A percentile compares a stretch with the other conserved stretches of the same genome.
phyloP scores from a whole-genome alignment of 2,113 vertebrate species.

The Terrapene triunguis region DNA sequence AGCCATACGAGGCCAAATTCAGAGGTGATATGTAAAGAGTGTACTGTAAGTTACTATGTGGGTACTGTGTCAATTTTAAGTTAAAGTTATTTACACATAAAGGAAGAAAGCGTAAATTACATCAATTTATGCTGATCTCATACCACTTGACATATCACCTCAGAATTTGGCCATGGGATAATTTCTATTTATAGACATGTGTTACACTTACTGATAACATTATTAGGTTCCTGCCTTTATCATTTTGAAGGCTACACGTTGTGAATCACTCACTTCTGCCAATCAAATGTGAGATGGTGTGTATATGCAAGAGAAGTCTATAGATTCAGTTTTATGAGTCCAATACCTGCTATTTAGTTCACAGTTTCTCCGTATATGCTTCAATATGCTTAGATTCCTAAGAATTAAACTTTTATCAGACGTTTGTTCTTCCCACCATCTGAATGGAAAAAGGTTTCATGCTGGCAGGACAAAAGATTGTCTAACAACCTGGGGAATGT shows the following conservation, averaged over 20 bases:
- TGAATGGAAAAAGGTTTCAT: neutral
- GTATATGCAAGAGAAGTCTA: neutral
- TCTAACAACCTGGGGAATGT: neutral
- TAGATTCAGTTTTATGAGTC: neutral
- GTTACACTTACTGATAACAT: neutral
- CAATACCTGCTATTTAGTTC: neutral
- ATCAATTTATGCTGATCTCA: neutral
- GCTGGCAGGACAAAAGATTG: neutral
- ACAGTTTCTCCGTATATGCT: accelerated
- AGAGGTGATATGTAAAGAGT: neutral
- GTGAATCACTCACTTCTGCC: neutral
- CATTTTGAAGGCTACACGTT: neutral
- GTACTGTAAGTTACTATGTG: neutral
- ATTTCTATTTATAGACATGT: neutral
- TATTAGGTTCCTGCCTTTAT: slow-evolving; percentile 12
- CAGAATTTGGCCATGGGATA: neutral
- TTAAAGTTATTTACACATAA: slow-evolving; percentile 6
- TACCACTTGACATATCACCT: neutral
- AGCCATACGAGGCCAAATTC: neutral
- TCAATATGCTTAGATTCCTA: neutral
- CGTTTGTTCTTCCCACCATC: neutral
- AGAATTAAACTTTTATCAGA: neutral
- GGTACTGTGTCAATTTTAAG: neutral
- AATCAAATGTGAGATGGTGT: neutral
- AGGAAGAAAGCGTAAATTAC: neutral